These are phyloP conservation scores for Cololabis saira DNA, from an alignment of 2,113 vertebrate genomes.

Conservation along the genomic window DNA sequence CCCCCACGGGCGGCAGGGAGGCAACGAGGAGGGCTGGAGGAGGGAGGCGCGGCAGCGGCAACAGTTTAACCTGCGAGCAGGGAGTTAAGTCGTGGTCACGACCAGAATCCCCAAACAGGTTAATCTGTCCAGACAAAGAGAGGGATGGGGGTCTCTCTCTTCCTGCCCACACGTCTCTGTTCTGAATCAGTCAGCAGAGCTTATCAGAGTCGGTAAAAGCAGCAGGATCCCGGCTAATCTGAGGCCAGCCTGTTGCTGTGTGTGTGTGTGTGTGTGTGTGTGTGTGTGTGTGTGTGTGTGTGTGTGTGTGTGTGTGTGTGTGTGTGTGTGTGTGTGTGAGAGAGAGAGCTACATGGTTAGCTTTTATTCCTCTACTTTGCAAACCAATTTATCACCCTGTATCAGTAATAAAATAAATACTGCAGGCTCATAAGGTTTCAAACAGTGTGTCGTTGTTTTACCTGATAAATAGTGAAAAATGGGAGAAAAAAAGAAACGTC, in stretches of 20 bases:
- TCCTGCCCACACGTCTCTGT: slow-evolving; percentile 7
- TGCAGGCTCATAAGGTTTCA: no score
- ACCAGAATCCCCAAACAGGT: slow-evolving; percentile 62
- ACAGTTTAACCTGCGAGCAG: slow-evolving; percentile 62
- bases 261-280: no score
- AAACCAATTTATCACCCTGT: no score
- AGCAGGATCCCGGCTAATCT: slow-evolving; percentile 50
- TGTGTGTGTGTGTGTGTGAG: no score
- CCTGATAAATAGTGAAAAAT: no score
- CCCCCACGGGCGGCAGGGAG: background rate
- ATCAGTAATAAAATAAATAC: no score
- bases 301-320: no score
- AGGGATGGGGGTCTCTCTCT: background rate
- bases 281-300: no score
- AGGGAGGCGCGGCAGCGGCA: slow-evolving; percentile 26
- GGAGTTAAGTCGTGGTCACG: slow-evolving; percentile 62
- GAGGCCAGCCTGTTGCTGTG: slow-evolving; percentile 63
- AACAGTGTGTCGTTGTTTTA: no score
- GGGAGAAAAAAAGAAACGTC: no score
- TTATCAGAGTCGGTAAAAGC: slow-evolving; percentile 41
- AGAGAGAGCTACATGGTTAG: no score
- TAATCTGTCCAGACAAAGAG: slow-evolving; percentile 23
- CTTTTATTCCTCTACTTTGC: no score
- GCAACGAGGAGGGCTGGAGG: slow-evolving; percentile 4
- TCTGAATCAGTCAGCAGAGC: slow-evolving; percentile 54